These are phyloP conservation scores for Habropoda laboriosa DNA, from an alignment of 1,140 invertebrate genomes.

Conservation along the genomic window DNA sequence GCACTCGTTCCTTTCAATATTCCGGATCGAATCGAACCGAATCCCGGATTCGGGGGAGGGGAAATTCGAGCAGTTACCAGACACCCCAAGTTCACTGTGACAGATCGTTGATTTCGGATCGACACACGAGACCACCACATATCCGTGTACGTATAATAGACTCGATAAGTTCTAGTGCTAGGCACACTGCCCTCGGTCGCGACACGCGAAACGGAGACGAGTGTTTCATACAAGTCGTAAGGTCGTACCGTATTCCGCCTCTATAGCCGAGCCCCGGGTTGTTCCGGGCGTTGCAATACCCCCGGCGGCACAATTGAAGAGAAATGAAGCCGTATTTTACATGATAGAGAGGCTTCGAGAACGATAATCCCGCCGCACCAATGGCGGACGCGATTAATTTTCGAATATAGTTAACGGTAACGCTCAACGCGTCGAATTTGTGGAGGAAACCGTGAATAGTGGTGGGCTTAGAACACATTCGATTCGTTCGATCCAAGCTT, in stretches of 20 bases:
- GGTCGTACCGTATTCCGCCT: neutral
- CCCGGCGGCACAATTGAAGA: neutral
- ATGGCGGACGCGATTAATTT: neutral
- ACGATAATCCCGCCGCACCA: neutral
- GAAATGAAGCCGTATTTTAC: neutral
- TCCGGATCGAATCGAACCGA: neutral
- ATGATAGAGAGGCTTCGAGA: neutral
- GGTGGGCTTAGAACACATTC: neutral
- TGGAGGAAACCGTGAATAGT: neutral
- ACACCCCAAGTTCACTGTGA: slow-evolving; percentile 7
- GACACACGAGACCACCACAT: slow-evolving; percentile 57
- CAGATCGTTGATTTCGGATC: slow-evolving; percentile 54
- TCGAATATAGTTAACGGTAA: neutral
- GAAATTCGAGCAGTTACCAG: neutral
- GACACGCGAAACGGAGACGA: no score
- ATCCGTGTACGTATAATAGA: slow-evolving; percentile 69
- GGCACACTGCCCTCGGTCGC: neutral
- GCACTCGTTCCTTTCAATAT: slow-evolving; percentile 12
- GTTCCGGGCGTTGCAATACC: neutral
- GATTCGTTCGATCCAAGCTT: neutral
- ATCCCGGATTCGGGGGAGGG: neutral
- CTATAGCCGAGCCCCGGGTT: neutral
- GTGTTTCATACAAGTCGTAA: neutral
- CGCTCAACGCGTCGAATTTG: neutral
- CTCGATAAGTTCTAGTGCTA: slow-evolving; percentile 63